Evolutionary conservation across 2,797 vertebrate genomes (phyloP).

Genomic region (Hozukius guyotensis): DNA sequence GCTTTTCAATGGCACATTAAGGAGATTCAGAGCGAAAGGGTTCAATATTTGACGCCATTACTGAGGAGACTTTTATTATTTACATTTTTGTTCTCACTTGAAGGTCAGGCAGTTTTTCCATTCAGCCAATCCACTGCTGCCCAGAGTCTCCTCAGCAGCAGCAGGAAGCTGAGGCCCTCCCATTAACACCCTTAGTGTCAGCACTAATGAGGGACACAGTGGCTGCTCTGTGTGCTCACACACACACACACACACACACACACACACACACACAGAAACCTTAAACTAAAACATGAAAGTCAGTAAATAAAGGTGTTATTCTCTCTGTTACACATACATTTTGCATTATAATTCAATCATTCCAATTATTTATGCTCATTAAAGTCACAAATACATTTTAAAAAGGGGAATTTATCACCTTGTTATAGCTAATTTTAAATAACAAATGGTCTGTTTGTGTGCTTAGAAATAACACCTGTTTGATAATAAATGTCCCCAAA

Average conservation of each 20-base stretch:
- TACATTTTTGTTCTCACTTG: constrained; percentile 44
- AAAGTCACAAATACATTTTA: background rate
- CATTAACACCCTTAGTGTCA: constrained; percentile 79
- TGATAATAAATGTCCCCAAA: background rate
- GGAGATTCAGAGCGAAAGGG: background rate
- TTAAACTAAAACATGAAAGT: too few relatives aligned
- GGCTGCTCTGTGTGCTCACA: constrained; percentile 44
- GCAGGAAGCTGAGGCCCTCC: constrained; percentile 69
- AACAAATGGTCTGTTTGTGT: background rate
- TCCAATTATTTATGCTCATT: background rate
- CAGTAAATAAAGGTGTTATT: background rate
- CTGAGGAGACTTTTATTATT: constrained; percentile 42
- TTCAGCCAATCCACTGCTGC: constrained; percentile 44
- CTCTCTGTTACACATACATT: background rate
- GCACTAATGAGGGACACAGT: constrained; percentile 75
- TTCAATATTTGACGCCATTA: constrained; percentile 44
- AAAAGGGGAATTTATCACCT: background rate
- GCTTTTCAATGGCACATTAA: constrained; percentile 33
- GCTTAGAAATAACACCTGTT: background rate
- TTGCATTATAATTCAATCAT: background rate
- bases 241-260: background rate
- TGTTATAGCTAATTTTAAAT: background rate
- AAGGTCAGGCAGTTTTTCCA: constrained; percentile 55
- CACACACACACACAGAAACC: background rate
- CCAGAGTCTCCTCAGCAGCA: constrained; percentile 38